A percentile compares a stretch with the other conserved stretches of the same genome.
Evolutionary conservation across 2,113 vertebrate species (phyloP).

Genomic region (Chiloscyllium plagiosum): DNA sequence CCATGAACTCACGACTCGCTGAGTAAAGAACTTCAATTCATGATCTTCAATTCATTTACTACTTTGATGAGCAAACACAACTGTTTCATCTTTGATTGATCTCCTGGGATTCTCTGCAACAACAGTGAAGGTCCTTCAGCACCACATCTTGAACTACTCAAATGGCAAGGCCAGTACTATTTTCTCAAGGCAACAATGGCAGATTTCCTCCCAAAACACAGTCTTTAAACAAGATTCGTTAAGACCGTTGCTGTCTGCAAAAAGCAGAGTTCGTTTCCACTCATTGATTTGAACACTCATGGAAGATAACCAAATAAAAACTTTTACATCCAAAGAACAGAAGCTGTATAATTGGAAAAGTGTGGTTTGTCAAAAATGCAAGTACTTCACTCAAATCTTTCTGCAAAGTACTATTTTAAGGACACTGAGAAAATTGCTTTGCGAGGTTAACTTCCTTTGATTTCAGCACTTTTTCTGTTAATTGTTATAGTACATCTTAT

Average conservation of each 20-base stretch:
- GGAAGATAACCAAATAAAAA: not conserved
- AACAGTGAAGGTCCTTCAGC: not conserved
- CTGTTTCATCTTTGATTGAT: not conserved
- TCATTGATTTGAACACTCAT: not conserved
- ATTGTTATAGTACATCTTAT: not conserved
- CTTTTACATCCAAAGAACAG: not conserved
- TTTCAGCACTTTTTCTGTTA: not conserved
- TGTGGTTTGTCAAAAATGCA: not conserved
- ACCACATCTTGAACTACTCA: not conserved
- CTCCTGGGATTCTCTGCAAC: not conserved
- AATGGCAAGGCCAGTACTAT: not conserved
- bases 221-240: not conserved
- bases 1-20: too few species aligned
- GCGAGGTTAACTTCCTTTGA: not conserved
- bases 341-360: not conserved
- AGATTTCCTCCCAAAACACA: not conserved
- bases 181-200: not conserved
- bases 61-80: not conserved
- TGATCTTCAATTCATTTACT: not conserved
- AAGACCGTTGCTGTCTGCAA: not conserved
- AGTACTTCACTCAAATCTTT: not conserved
- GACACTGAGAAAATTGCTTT: not conserved
- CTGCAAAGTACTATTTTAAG: not conserved
- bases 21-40: too few species aligned
- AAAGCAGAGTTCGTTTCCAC: not conserved